Conservation (phyloP, 37 sponge, comb jelly and placozoan genomes). For the Oscarella lobularis region DNA sequence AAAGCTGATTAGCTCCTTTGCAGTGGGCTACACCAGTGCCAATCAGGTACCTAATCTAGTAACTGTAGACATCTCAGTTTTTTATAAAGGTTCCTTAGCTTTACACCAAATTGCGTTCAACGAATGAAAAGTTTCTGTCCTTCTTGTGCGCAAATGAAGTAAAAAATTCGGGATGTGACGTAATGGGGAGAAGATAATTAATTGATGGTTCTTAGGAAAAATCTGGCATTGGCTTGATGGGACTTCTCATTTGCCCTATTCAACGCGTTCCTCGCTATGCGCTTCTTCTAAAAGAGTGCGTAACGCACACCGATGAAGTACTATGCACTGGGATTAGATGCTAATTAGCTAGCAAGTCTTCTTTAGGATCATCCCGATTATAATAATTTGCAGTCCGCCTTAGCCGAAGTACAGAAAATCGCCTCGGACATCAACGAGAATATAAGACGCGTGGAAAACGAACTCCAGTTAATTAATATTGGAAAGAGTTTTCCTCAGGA, state of each 20-base stretch:
- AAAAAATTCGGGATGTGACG: no score
- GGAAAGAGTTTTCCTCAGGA: slow-evolving; percentile 53
- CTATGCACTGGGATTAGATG: background rate
- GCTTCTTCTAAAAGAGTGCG: slow-evolving; percentile 58
- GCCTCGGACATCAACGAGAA: slow-evolving; percentile 54
- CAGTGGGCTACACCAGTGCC: slow-evolving; percentile 47
- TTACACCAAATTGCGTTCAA: no score
- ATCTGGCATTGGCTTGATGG: slow-evolving; percentile 37
- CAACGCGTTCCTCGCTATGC: slow-evolving; percentile 67
- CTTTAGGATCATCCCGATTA: slow-evolving; percentile 45
- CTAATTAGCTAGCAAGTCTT: background rate
- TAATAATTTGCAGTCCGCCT: slow-evolving; percentile 27
- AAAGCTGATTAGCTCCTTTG: slow-evolving; percentile 61
- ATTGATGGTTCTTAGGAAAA: slow-evolving; percentile 8
- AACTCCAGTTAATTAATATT: slow-evolving; percentile 46
- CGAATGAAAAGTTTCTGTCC: no score
- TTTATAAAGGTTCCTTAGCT: no score
- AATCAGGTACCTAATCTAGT: no score
- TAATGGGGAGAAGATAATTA: no score
- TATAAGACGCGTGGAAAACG: slow-evolving; percentile 49
- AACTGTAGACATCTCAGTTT: no score
- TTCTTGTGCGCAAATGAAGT: no score
- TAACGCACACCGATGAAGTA: slow-evolving; percentile 52
- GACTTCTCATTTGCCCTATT: slow-evolving; percentile 55
- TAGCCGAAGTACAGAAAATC: slow-evolving; percentile 50